Base-by-base conservation (phyloP, 2,888 invertebrate species). In the Platerodrilus igneus region DNA sequence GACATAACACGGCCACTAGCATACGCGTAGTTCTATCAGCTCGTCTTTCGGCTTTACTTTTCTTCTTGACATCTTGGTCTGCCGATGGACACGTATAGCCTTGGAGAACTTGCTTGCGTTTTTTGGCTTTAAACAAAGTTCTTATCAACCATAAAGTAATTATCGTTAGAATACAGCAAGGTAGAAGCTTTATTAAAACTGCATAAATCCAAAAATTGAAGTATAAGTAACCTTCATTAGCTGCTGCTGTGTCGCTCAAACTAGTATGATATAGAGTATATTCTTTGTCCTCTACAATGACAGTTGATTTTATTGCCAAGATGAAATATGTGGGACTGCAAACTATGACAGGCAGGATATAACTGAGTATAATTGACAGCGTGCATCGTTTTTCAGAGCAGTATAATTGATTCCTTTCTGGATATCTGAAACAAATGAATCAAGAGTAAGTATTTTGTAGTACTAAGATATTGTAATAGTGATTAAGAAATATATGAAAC, bases 21-120 rank as follows among this genome's bases (percentile, higher is more conserved):
- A 94, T 89, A 63, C 83, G 81, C 0, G 93, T 94, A 0, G 93
- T 94, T 44, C 93, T 76, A 60, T 93, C 89, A 1, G 86, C 84
- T 43, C 86, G 75, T 40, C 81, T 76, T 58, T 87, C 86, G 19
- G 78, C 76, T 58, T 81, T 82, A 23, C 72, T 66, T 51, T 70
- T 72, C 18, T 71, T 58, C 40, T 70, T 70, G 26, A 29, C 43
- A 34, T 48, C 26, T 45, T 49, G 26, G 44, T 52, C 21, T 17
- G 38, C 25, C 15, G 45, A 52, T 0, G 75, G 73, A 39, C 76
- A 77, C 1, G 74, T 67, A 58, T 81, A 80, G 25, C 76, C 78
- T 50, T 81, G 74, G 11, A 86, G 64, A 21, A 80, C 77, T 47
- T 85, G 78, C 49, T 86, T 83, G 21, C 86, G 75, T 22, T 78